Percentiles rank a stretch among this genome's conserved stretches.
Conservation (phyloP, 2,888 invertebrate genomes). For the Trisateles emortualis region DNA sequence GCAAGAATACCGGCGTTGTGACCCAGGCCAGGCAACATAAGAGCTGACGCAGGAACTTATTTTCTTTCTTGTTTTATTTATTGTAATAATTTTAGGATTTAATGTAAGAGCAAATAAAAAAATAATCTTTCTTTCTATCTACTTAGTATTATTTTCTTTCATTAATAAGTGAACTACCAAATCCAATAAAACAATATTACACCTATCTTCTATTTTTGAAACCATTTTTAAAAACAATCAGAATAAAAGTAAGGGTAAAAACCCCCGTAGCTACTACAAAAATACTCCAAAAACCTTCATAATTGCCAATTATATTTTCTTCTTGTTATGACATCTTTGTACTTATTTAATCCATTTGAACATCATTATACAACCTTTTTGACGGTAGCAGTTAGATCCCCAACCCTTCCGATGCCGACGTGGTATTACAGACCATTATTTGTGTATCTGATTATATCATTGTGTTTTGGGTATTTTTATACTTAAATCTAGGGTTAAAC, state of each 20-base stretch:
- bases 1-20: too few species aligned
- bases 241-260: background rate
- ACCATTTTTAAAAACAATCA: too few species aligned
- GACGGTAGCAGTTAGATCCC: slow-evolving; percentile 24
- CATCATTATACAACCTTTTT: background rate
- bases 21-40: too few species aligned
- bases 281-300: background rate
- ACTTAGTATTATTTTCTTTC: too few species aligned
- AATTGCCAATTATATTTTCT: slow-evolving; percentile 11
- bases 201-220: too few species aligned
- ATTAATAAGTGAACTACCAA: too few species aligned
- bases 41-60: too few species aligned
- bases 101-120: too few species aligned
- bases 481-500: slow-evolving; percentile 40
- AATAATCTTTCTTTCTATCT: too few species aligned
- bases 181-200: too few species aligned
- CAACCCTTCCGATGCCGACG: slow-evolving; percentile 16
- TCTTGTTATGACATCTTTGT: background rate
- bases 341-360: slow-evolving; percentile 4
- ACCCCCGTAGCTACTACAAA: background rate
- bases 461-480: slow-evolving; percentile 37
- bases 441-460: slow-evolving; percentile 34
- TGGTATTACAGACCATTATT: slow-evolving; percentile 27
- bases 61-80: too few species aligned
- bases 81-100: too few species aligned